Evolutionary conservation across 2,888 invertebrate species (phyloP), one percentile per base, ranked within the genome.

Genomic region (Oxycera nigricornis): DNA sequence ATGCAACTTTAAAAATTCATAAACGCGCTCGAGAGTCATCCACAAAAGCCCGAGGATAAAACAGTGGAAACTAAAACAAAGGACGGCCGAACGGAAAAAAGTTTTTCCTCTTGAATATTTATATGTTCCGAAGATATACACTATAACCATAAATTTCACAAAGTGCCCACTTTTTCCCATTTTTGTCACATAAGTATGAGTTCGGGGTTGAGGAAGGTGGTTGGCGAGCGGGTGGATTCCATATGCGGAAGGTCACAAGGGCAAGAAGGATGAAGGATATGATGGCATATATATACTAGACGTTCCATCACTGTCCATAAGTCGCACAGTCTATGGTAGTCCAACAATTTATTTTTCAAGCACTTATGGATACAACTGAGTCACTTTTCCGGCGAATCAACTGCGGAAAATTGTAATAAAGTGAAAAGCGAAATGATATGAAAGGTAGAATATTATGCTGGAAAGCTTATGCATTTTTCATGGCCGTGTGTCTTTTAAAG

Each of bases 1-100:
- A 78, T 79, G 78, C 78, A 76, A 79, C 77, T 79, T 79, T 76
- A 79, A 78, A 78, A 77, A 78, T 79, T 78, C 77, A 79, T 76
- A 76, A 78, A 73, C 67, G 73, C 31, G 73, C 72, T 57, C 35
- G 20, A 20, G 41, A 39, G 41, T n/a, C 41, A 24, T 24, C 6
- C 41, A 22, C 22, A 9, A 41, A 11, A 26, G 39, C 67, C 46
- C 1, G n/a, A 62, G n/a, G 26, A 67, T 26, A n/a, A 41, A 20
- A 67, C 7, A 67, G 28, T 30, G 30, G n/a, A 59, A 59, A 30
- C 52, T 2, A 59, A 61, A 35, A 28, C 59, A 59, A 59, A 59
- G 30, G 22, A 30, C 1, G n/a, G 30, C 59, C 11, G 50, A 59
- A 59, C 2, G 6, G 55, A 2, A 24, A 59, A 59, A 14, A 59